Evolutionary conservation across 2,888 invertebrate species (phyloP), one percentile per base, ranked within the genome.

Genomic region (Charanyca ferruginea): DNA sequence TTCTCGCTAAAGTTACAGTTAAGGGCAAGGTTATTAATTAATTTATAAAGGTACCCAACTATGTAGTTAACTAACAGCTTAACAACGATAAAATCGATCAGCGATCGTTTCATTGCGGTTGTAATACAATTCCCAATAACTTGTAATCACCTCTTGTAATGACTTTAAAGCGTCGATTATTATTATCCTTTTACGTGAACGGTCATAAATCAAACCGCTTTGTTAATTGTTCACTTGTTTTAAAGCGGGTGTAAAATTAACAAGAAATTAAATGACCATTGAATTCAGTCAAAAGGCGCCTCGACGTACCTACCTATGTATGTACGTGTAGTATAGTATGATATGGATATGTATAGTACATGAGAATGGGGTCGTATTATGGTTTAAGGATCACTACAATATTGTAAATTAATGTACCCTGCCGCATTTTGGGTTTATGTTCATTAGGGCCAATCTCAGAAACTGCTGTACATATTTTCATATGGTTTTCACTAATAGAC

Each of bases 131-230:
- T 63, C 53, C 41, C 55, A 54, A 66, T 49, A 59, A 60, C 60
- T 53, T 48, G 65, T 86, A 86, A 89, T 87, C 84, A 78, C 74
- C 65, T 83, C 85, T 85, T 86, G n/a, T n/a, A 87, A 85, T 83
- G 84, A 83, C 83, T 78, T 85, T 83, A 81, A 83, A 79, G 75
- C 81, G 84, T 83, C 73, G 80, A 86, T 86, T 83, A 82, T 77
- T 83, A 75, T 76, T 82, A 71, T 79, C 83, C 79, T 83, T 86
- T 80, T 83, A 77, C 66, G 77, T 80, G 44, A 64, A 67, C 47
- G 20, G 28, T 68, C 77, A 77, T 87, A 83, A 85, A 85, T 87
- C 83, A 87, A 64, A 49, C 45, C 32, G 35, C 51, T 23, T 57
- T 45, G 65, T 74, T 69, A 67, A 80, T 73, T 62, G 69, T 70